phyloP scores from a whole-genome alignment of 2,888 invertebrate genomes.

The Junonia oenone region DNA sequence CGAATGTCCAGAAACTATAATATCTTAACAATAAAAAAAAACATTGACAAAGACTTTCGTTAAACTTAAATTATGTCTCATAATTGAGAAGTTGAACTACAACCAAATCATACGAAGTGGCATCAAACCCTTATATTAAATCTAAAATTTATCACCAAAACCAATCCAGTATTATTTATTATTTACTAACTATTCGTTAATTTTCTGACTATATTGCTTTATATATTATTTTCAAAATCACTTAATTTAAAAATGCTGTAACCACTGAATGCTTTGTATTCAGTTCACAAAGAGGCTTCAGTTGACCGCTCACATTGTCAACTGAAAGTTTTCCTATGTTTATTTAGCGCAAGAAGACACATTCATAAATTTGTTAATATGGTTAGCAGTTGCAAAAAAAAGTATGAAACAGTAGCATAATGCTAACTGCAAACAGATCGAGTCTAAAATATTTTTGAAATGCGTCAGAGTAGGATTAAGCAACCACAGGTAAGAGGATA shows the following conservation, averaged over 20 bases:
- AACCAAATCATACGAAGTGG: slow-evolving; percentile 12
- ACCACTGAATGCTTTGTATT: slow-evolving; percentile 14
- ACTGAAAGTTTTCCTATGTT: not conserved
- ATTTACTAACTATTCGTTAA: slow-evolving; percentile 46
- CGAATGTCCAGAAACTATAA: slow-evolving; percentile 38
- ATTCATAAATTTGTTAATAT: slow-evolving; percentile 33
- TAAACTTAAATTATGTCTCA: slow-evolving; percentile 52
- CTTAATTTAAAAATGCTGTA: slow-evolving; percentile 22
- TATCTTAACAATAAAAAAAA: slow-evolving; percentile 14
- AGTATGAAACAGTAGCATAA: slow-evolving; percentile 9
- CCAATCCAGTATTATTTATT: slow-evolving; percentile 34
- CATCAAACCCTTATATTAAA: slow-evolving; percentile 16
- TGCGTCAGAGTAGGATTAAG: slow-evolving; percentile 48
- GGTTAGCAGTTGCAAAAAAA: slow-evolving; percentile 37
- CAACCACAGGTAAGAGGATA: slow-evolving; percentile 63
- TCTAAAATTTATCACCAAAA: slow-evolving; percentile 31
- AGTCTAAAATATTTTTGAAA: slow-evolving; percentile 40
- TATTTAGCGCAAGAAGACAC: slow-evolving; percentile 28
- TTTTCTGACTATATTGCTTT: slow-evolving; percentile 52
- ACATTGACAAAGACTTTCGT: slow-evolving; percentile 47
- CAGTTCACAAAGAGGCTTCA: slow-evolving; percentile 16
- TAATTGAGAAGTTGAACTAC: slow-evolving; percentile 30
- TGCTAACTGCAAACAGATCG: slow-evolving; percentile 33
- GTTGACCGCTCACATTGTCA: not conserved
- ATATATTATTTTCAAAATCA: slow-evolving; percentile 18